Evolutionary conservation across 2,797 vertebrate species (phyloP).

Genomic region (Sternarchorhynchus goeldii): DNA sequence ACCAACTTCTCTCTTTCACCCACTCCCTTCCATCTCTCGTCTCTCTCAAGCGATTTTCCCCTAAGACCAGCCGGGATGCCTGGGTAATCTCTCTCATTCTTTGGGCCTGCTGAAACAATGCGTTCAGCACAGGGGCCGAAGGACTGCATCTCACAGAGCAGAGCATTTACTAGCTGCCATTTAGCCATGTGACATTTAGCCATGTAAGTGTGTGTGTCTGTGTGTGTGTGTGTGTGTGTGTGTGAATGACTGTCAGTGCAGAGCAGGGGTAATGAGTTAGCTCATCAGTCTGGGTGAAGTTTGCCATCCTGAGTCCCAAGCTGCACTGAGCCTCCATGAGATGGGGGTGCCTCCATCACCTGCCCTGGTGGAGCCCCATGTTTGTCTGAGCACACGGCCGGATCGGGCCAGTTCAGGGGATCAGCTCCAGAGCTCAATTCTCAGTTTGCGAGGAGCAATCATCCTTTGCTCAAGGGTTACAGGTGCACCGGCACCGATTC

Average conservation of each 20-base stretch:
- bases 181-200: constrained; percentile 64
- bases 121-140: constrained; percentile 50
- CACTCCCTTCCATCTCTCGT: constrained; percentile 47
- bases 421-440: constrained; percentile 66
- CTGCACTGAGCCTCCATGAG: background rate
- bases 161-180: constrained; percentile 70
- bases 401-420: constrained; percentile 31
- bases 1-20: constrained; percentile 31
- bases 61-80: constrained; percentile 44
- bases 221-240: background rate
- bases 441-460: constrained; percentile 69
- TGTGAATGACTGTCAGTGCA: too few relatives aligned
- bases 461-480: constrained; percentile 68
- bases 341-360: constrained; percentile 24
- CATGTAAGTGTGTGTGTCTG: background rate
- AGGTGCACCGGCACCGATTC: constrained; percentile 69
- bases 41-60: constrained; percentile 38
- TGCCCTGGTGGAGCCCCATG: background rate
- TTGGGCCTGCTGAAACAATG: constrained; percentile 56
- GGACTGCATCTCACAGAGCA: constrained; percentile 53
- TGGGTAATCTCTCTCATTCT: constrained; percentile 57
- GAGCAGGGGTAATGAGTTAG: background rate
- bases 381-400: constrained; percentile 4
- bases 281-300: constrained; percentile 33
- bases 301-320: constrained; percentile 25